These are phyloP conservation scores for Melanogrammus aeglefinus DNA, from an alignment of 2,797 vertebrate species.

Conservation along the genomic window DNA sequence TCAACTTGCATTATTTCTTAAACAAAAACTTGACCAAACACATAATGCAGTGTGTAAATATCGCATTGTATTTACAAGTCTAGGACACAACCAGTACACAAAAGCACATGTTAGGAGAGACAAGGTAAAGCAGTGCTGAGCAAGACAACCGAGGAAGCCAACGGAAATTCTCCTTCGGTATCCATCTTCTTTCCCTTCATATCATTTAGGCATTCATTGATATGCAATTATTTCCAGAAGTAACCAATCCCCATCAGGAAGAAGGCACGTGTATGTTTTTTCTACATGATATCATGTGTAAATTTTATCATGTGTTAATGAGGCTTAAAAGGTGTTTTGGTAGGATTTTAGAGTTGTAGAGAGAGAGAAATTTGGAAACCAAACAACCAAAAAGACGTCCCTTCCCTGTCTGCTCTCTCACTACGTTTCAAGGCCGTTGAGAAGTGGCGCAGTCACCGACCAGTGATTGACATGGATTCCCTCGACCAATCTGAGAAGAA, in stretches of 20 bases:
- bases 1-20: constrained; percentile 41
- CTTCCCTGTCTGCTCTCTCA: not conserved
- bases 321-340: not conserved
- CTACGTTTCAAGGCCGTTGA: not conserved
- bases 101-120: not conserved
- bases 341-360: not conserved
- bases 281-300: not conserved
- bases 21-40: constrained; percentile 1
- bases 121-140: not conserved
- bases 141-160: not conserved
- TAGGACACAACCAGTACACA: not conserved
- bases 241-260: not conserved
- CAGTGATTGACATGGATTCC: not conserved
- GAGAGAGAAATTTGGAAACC: not conserved
- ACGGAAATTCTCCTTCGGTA: not conserved
- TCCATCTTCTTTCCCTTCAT: not conserved
- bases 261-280: not conserved
- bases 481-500: not conserved
- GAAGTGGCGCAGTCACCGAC: not conserved
- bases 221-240: not conserved
- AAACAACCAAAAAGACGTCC: not conserved
- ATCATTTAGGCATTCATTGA: not conserved
- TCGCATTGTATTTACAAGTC: not conserved
- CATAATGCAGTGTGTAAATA: too few species aligned
- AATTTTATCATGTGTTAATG: not conserved